Percentiles rank a stretch among this genome's conserved stretches.
These are phyloP conservation scores for Pseudochirops cupreus DNA, from an alignment of 2,797 vertebrate species.

Conservation along the genomic window DNA sequence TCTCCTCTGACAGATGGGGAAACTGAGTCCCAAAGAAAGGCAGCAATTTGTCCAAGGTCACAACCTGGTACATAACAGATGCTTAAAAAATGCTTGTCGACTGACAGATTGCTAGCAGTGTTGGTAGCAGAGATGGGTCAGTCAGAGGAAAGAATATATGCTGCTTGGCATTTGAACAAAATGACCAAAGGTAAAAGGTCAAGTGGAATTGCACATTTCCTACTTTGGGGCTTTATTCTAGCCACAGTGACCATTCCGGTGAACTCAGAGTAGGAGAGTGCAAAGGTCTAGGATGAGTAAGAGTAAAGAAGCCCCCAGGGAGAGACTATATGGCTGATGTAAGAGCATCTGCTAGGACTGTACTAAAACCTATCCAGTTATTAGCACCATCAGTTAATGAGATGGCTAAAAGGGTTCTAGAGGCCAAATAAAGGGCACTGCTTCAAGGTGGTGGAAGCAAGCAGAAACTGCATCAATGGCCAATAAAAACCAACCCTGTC, in stretches of 20 bases:
- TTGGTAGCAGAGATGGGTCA: background rate
- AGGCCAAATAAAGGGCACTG: conserved; percentile 63
- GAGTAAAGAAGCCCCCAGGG: conserved; percentile 32
- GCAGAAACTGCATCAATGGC: background rate
- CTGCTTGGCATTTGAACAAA: conserved; percentile 34
- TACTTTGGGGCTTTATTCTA: conserved; percentile 41
- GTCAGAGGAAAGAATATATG: background rate
- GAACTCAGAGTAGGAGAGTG: conserved; percentile 41
- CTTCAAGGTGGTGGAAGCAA: conserved; percentile 35
- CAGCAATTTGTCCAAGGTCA: background rate
- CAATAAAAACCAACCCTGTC: conserved; percentile 21
- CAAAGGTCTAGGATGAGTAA: conserved; percentile 56
- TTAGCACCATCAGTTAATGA: conserved; percentile 50
- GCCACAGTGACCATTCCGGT: conserved; percentile 1
- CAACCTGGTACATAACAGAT: background rate
- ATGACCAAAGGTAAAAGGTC: conserved; percentile 2
- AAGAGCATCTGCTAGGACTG: conserved; percentile 44
- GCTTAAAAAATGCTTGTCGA: conserved; percentile 15
- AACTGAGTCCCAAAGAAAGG: conserved; percentile 1
- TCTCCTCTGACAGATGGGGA: conserved; percentile 27
- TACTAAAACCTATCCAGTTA: conserved; percentile 46
- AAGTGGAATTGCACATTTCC: conserved; percentile 42
- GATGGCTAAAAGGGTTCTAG: conserved; percentile 45
- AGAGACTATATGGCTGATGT: conserved; percentile 10
- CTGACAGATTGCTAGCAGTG: conserved; percentile 6